phyloP scores from a whole-genome alignment of 2,797 vertebrate species.

The Caiman crocodilus region DNA sequence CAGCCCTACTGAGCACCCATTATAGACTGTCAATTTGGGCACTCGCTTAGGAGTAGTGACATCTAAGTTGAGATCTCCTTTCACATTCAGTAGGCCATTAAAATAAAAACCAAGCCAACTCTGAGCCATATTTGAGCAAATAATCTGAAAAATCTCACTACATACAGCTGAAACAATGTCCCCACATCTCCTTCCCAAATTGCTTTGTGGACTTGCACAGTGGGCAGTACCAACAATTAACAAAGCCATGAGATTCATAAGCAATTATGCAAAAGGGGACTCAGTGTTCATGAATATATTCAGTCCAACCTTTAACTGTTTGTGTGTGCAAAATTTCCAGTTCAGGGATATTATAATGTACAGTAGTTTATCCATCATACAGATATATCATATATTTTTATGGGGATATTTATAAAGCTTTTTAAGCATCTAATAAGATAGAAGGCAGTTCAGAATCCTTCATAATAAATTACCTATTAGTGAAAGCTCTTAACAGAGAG shows the following conservation, averaged over 20 bases:
- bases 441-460: slow-evolving; percentile 51
- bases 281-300: slow-evolving; percentile 25
- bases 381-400: slow-evolving; percentile 51
- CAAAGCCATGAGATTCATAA: neutral
- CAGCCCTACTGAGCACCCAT: too few species aligned
- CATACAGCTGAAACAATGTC: neutral
- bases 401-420: slow-evolving; percentile 39
- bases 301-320: neutral
- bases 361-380: slow-evolving; percentile 35
- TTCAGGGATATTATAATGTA: slow-evolving; percentile 38
- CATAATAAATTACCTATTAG: slow-evolving; percentile 45
- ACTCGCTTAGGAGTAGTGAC: too few species aligned
- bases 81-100: neutral
- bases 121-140: neutral
- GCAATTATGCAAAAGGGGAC: neutral
- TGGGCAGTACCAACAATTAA: neutral
- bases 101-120: neutral
- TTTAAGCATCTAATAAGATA: slow-evolving; percentile 39
- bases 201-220: neutral
- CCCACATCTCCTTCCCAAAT: neutral
- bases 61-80: neutral
- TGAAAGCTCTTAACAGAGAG: slow-evolving; percentile 30
- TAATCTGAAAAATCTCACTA: neutral
- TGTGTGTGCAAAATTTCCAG: neutral
- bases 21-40: too few species aligned